These are phyloP conservation scores for Pipra filicauda DNA, from an alignment of 2,113 vertebrate genomes.

Conservation along the genomic window DNA sequence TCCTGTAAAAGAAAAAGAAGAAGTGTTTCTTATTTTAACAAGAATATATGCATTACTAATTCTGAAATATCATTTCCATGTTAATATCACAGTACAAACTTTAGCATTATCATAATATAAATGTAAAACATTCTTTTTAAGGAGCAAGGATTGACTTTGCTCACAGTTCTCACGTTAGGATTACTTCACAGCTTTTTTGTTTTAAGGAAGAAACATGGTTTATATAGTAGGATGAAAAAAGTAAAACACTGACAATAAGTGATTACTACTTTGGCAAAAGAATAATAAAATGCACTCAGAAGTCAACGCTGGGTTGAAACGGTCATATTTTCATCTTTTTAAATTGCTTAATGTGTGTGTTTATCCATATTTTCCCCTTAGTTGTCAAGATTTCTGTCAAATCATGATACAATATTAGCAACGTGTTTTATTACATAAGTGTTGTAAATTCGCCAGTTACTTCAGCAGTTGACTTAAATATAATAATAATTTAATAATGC, in stretches of 20 bases:
- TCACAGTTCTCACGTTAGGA: neutral
- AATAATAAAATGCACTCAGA: neutral
- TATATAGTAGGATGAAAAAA: neutral
- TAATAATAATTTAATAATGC: neutral
- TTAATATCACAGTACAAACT: neutral
- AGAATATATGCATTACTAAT: neutral
- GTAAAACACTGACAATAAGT: neutral
- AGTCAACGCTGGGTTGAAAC: neutral
- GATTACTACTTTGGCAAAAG: neutral
- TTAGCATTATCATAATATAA: neutral
- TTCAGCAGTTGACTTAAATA: neutral
- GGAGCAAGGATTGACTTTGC: neutral
- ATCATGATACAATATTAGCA: neutral
- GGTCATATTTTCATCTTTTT: neutral
- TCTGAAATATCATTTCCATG: neutral
- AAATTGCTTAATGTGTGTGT: neutral
- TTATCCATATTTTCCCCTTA: neutral
- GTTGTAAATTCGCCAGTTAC: neutral
- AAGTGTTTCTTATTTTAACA: neutral
- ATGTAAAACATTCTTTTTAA: neutral
- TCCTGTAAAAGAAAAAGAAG: conserved; percentile 2
- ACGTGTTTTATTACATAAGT: neutral
- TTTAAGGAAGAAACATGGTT: neutral
- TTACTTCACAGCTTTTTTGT: neutral
- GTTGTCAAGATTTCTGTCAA: neutral